Evolutionary conservation across 2,113 vertebrate genomes (phyloP).

Genomic region (Opisthocomus hoazin): DNA sequence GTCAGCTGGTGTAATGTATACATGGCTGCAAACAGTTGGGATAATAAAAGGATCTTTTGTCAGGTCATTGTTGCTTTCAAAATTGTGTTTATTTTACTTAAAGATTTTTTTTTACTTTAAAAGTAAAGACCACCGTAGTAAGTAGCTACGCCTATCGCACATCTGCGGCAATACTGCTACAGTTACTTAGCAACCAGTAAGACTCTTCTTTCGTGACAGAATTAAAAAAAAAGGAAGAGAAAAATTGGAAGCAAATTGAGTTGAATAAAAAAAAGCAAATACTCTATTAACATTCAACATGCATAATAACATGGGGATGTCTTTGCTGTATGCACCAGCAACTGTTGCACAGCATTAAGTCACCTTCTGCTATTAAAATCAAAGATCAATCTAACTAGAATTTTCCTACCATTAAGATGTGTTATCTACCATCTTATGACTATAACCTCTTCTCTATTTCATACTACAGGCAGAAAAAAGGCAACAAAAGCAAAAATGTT

Average conservation of each 20-base stretch:
- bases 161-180: constrained; percentile 9
- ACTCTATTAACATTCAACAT: background rate
- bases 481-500: background rate
- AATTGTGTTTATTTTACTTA: background rate
- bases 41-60: background rate
- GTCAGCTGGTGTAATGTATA: background rate
- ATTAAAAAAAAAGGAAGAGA: background rate
- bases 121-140: background rate
- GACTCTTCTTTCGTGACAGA: background rate
- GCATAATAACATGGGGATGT: background rate
- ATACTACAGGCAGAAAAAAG: background rate
- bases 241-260: constrained; percentile 29
- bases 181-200: constrained; percentile 63
- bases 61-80: background rate
- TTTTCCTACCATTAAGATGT: background rate
- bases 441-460: background rate
- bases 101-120: background rate
- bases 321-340: background rate
- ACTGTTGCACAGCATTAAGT: background rate
- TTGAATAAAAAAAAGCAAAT: background rate
- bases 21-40: background rate
- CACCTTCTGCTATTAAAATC: background rate
- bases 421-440: background rate
- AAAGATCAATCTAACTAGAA: background rate
- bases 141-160: background rate